Evolutionary conservation across 2,888 invertebrate species (phyloP).

Genomic region (Lithodes maja): DNA sequence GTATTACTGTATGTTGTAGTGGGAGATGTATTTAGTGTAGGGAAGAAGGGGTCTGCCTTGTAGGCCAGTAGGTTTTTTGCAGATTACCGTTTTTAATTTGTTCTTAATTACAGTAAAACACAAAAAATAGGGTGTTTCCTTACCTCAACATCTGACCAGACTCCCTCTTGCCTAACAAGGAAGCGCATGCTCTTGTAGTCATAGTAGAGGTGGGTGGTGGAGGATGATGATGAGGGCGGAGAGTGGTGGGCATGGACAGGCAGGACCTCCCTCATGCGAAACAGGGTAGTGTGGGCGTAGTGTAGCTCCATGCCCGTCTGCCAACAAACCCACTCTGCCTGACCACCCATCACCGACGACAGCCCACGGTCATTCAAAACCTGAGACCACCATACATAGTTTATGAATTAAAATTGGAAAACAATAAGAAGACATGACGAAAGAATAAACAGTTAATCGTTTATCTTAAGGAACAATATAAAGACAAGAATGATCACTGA

Average conservation of each 20-base stretch:
- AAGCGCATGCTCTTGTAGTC: constrained; percentile 73
- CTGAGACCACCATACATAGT: constrained; percentile 26
- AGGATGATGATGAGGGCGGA: neutral
- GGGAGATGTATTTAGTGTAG: no score
- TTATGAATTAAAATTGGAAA: neutral
- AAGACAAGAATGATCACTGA: no score
- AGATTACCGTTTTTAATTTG: no score
- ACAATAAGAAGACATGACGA: neutral
- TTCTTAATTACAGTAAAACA: no score
- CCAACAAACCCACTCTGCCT: constrained; percentile 95
- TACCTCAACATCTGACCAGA: constrained; percentile 79
- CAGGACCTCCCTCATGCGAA: constrained; percentile 88
- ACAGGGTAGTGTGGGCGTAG: constrained; percentile 86
- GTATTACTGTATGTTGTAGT: no score
- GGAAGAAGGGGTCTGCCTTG: no score
- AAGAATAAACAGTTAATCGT: no score
- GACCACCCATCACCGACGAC: constrained; percentile 80
- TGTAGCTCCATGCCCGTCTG: constrained; percentile 91
- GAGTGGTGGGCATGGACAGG: constrained; percentile 71
- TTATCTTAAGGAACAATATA: no score
- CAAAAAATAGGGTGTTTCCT: neutral
- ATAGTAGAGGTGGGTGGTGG: constrained; percentile 44
- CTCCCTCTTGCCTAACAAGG: constrained; percentile 83
- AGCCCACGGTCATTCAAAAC: constrained; percentile 74
- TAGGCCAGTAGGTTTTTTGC: no score